A percentile compares a stretch with the other conserved stretches of the same genome.
Evolutionary conservation across 2,888 invertebrate genomes (phyloP).

Genomic region (Drosophila ezoana): DNA sequence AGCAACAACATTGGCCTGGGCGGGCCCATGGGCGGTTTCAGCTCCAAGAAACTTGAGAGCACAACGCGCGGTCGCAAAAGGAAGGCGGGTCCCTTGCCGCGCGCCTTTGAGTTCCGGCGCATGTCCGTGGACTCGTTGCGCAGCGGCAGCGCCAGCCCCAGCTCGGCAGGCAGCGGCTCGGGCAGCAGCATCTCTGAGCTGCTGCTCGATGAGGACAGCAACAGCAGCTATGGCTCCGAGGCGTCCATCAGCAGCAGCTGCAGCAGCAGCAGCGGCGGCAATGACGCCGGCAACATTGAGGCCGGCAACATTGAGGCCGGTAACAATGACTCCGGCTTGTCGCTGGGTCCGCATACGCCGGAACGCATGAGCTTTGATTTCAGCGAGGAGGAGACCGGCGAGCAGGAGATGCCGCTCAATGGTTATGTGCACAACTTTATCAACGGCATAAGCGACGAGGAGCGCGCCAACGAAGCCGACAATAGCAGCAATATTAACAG

Average conservation of each 20-base stretch:
- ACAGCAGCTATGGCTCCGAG: conserved; percentile 72
- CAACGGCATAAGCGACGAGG: conserved; percentile 83
- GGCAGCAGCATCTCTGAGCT: conserved; percentile 15
- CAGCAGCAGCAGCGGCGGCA: conserved; percentile 55
- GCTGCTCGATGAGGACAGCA: conserved; percentile 77
- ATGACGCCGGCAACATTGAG: conserved; percentile 16
- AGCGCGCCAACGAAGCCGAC: conserved; percentile 62
- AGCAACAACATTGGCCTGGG: conserved; percentile 5
- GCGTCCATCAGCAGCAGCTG: conserved; percentile 7
- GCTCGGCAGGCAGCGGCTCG: background rate
- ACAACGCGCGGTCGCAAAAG: conserved; percentile 85
- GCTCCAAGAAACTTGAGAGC: conserved; percentile 70
- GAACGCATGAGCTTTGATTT: conserved; percentile 82
- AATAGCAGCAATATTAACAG: conserved; percentile 6
- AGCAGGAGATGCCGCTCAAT: conserved; percentile 82
- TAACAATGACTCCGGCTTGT: conserved; percentile 59
- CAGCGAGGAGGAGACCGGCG: conserved; percentile 80
- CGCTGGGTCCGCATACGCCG: conserved; percentile 50
- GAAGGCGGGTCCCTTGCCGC: conserved; percentile 88
- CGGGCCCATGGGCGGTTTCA: conserved; percentile 27
- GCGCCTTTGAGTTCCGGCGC: conserved; percentile 85
- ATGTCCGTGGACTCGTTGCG: conserved; percentile 78
- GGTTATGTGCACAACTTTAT: conserved; percentile 84
- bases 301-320: conserved; percentile 8
- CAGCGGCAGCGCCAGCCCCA: conserved; percentile 28